A percentile compares a stretch with the other conserved stretches of the same genome.
Evolutionary conservation across 1,140 invertebrate genomes (phyloP).

Genomic region (Penaeus vannamei): DNA sequence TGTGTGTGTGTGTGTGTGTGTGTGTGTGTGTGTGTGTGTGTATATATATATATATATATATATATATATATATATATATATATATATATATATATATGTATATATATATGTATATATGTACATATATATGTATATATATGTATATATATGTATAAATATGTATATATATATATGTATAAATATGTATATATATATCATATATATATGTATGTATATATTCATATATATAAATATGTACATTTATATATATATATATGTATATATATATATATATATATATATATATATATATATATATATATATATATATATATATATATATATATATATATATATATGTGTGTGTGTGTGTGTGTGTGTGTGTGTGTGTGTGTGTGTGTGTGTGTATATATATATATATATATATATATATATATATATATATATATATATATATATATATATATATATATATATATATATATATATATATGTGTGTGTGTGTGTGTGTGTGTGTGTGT

Average conservation of each 20-base stretch:
- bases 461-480: background rate
- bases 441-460: no score
- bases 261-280: background rate
- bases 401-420: background rate
- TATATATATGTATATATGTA: background rate
- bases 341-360: background rate
- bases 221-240: background rate
- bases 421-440: no score
- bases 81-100: no score
- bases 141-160: constrained; percentile 25
- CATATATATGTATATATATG: constrained; percentile 17
- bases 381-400: background rate
- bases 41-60: background rate
- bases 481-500: background rate
- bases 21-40: no score
- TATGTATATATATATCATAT: background rate
- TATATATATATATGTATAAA: constrained; percentile 4
- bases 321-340: constrained; percentile 10
- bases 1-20: no score
- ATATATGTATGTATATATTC: background rate
- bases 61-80: background rate
- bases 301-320: constrained; percentile 8
- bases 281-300: constrained; percentile 11
- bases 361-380: background rate
- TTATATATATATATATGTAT: background rate